Evolutionary conservation across 2,888 invertebrate species (phyloP), one percentile per base, ranked within the genome.

Genomic region (Sinohyriopsis cumingii): DNA sequence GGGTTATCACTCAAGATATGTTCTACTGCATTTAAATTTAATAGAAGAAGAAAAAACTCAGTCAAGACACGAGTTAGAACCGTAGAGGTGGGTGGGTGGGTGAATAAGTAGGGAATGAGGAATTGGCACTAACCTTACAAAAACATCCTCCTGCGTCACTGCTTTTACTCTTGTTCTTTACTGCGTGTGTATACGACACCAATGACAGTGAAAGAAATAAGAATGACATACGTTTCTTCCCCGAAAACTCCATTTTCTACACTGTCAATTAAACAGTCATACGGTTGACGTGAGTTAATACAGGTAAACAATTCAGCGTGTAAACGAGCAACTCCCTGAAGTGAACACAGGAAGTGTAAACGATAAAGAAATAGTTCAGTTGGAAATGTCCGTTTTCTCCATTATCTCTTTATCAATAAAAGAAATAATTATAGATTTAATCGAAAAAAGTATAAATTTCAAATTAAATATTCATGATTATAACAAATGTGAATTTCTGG

Each of bases 121-220:
- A 57, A 20, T 5, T 19, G 24, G n/a, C 55, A 33, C 72, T 78
- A 76, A 86, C 87, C 87, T 86, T 86, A 67, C 87, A 87, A 75
- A 87, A 86, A 73, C 86, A 87, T 54, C 82, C 77, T 69, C 80
- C 79, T 1, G 76, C 75, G 7, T 82, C 82, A 64, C 82, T 67
- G 63, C 71, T 81, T 63, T 87, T 86, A 62, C 75, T 82, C 73
- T 76, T 71, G 25, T 73, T 73, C 63, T 67, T 72, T 19, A 71
- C 65, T 24, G 70, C 63, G 28, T 69, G 22, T 20, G 63, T 62
- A 53, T 54, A 33, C 22, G 33, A 55, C 61, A 59, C 53, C 59
- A 56, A 59, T 61, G 55, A 63, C 59, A 62, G 25, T 54, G 18
- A 68, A 54, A 60, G 59, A 56, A 55, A 69, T 19, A 69, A 28